Evolutionary conservation across 2,888 invertebrate species (phyloP).

Genomic region (Gnatocerus cornutus): DNA sequence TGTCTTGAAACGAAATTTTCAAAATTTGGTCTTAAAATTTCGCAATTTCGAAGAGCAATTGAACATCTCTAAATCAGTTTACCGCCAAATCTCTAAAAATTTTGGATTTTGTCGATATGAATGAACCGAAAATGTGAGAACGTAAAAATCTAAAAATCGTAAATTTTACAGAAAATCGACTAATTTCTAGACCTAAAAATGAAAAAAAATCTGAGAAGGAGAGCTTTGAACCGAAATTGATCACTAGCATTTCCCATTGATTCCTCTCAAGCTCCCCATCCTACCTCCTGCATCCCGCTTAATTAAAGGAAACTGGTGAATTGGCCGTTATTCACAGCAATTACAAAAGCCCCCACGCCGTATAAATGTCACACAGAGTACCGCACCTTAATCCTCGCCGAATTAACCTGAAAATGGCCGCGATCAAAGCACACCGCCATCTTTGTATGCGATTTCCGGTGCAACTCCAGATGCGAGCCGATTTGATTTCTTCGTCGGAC

Average conservation of each 20-base stretch:
- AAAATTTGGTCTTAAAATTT: too few species aligned
- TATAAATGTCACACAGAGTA: slow-evolving; percentile 54
- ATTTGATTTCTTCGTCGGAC: neutral
- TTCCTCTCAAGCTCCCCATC: neutral
- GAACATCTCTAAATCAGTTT: too few species aligned
- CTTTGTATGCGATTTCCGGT: slow-evolving; percentile 50
- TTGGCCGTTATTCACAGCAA: slow-evolving; percentile 57
- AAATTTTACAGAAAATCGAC: too few species aligned
- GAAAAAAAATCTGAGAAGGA: too few species aligned
- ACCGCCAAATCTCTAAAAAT: too few species aligned
- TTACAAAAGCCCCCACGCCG: slow-evolving; percentile 52
- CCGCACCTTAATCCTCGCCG: slow-evolving; percentile 52
- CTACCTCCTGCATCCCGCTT: slow-evolving; percentile 29
- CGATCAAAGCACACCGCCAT: slow-evolving; percentile 55
- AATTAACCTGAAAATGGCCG: slow-evolving; percentile 54
- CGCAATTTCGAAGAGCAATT: too few species aligned
- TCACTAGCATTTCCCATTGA: neutral
- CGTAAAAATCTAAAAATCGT: too few species aligned
- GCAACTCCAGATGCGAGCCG: slow-evolving; percentile 17
- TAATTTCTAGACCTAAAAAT: neutral
- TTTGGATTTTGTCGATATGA: too few species aligned
- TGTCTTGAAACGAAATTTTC: too few species aligned
- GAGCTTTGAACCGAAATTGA: neutral
- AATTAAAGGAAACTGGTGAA: slow-evolving; percentile 59
- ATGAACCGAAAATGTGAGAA: too few species aligned